Evolutionary conservation across 2,113 vertebrate species (phyloP).

Genomic region (Vimba vimba): DNA sequence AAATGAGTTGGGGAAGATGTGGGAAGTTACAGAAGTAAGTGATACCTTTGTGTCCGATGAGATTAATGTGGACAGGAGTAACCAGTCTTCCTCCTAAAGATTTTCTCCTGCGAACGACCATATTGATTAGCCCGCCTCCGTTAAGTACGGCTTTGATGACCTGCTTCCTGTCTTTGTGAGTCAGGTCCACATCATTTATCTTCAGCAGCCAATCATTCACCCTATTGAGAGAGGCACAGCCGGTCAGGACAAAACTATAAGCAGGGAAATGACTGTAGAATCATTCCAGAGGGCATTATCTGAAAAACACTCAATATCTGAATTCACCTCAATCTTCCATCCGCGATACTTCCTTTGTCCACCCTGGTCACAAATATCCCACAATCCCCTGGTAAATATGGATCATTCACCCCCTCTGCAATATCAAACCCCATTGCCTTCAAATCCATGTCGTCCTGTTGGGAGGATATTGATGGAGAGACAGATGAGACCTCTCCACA

Average conservation of each 20-base stretch:
- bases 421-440: conserved; percentile 96
- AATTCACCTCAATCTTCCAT: conserved; percentile 90
- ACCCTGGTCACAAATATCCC: conserved; percentile 97
- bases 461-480: conserved; percentile 50
- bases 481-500: conserved; percentile 1
- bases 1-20: background rate
- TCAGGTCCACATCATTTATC: conserved; percentile 94
- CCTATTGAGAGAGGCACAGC: conserved; percentile 68
- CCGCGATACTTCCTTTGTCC: conserved; percentile 97
- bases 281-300: conserved; percentile 15
- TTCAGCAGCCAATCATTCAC: conserved; percentile 97
- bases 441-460: conserved; percentile 93
- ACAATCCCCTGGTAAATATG: conserved; percentile 92
- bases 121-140: conserved; percentile 92
- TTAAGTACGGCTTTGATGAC: conserved; percentile 91
- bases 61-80: conserved; percentile 91
- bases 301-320: conserved; percentile 23
- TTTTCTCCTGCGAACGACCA: conserved; percentile 94
- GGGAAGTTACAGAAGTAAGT: background rate
- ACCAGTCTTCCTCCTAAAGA: conserved; percentile 90
- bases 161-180: conserved; percentile 96
- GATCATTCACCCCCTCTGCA: conserved; percentile 94
- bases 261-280: background rate
- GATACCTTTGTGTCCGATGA: conserved; percentile 92
- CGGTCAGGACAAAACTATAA: conserved; percentile 21